Evolutionary conservation across 2,888 invertebrate genomes (phyloP).

Genomic region (Dinocampus coccinellae): DNA sequence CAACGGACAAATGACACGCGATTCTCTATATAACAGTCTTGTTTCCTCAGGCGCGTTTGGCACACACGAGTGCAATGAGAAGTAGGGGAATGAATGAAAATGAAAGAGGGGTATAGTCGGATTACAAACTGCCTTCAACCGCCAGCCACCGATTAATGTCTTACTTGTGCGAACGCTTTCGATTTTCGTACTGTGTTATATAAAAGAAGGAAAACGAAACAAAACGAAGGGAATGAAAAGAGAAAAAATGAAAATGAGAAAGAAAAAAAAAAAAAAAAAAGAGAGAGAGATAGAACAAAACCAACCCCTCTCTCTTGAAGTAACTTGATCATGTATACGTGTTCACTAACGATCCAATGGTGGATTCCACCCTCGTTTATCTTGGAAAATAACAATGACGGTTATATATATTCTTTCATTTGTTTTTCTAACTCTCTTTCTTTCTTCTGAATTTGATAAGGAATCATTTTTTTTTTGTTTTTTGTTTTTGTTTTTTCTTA

Average conservation of each 20-base stretch:
- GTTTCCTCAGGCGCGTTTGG: not conserved
- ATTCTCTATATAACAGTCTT: constrained; percentile 51
- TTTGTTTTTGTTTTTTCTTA: not conserved
- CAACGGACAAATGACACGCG: constrained; percentile 69
- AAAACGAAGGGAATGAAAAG: not conserved
- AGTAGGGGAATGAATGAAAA: not conserved
- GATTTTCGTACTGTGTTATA: constrained; percentile 25
- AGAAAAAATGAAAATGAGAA: not conserved
- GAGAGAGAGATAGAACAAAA: constrained; percentile 22
- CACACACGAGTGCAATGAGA: not conserved
- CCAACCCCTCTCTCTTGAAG: constrained; percentile 22
- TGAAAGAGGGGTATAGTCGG: no score
- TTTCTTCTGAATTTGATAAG: not conserved
- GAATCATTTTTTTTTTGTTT: not conserved
- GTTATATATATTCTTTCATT: constrained; percentile 20
- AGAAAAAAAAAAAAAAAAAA: constrained; percentile 5
- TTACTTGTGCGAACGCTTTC: constrained; percentile 55
- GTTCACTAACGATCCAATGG: constrained; percentile 43
- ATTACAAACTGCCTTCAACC: constrained; percentile 63
- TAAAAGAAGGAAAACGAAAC: constrained; percentile 11
- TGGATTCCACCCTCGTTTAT: constrained; percentile 15
- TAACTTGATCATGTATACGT: constrained; percentile 45
- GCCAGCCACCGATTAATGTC: constrained; percentile 63
- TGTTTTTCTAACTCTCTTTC: not conserved
- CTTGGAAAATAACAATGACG: constrained; percentile 12